Evolutionary conservation across 2,113 vertebrate genomes (phyloP).

Genomic region (Cynopterus brachyotis): DNA sequence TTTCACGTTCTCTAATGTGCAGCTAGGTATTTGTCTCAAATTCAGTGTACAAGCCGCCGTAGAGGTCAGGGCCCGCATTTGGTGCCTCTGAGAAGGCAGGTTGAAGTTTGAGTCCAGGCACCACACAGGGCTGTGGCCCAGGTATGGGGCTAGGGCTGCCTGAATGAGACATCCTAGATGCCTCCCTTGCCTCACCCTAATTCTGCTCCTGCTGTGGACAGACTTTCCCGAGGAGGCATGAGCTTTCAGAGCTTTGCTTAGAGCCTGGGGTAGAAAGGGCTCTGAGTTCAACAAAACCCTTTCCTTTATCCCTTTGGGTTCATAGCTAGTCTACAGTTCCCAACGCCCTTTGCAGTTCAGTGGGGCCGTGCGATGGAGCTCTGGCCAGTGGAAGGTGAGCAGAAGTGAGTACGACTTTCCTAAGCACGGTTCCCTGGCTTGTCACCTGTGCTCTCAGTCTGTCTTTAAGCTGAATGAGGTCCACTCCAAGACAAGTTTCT

Average conservation of each 20-base stretch:
- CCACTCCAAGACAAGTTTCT: background rate
- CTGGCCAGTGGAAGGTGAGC: background rate
- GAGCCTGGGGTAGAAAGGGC: background rate
- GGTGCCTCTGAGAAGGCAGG: background rate
- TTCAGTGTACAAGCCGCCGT: background rate
- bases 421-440: background rate
- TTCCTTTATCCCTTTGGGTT: background rate
- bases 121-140: background rate
- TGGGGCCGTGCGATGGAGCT: background rate
- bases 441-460: background rate
- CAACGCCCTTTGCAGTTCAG: background rate
- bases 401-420: background rate
- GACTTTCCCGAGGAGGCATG: background rate
- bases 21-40: conserved; percentile 30
- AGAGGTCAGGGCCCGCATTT: background rate
- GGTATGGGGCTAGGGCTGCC: rapidly evolving
- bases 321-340: background rate
- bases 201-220: no score
- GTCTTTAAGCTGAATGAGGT: background rate
- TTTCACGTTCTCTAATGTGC: conserved; percentile 55
- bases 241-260: background rate
- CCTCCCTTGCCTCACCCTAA: background rate
- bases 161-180: background rate
- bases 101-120: background rate
- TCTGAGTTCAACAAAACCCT: background rate